Conservation (phyloP, 1,140 invertebrate genomes). For the Arion vulgaris region DNA sequence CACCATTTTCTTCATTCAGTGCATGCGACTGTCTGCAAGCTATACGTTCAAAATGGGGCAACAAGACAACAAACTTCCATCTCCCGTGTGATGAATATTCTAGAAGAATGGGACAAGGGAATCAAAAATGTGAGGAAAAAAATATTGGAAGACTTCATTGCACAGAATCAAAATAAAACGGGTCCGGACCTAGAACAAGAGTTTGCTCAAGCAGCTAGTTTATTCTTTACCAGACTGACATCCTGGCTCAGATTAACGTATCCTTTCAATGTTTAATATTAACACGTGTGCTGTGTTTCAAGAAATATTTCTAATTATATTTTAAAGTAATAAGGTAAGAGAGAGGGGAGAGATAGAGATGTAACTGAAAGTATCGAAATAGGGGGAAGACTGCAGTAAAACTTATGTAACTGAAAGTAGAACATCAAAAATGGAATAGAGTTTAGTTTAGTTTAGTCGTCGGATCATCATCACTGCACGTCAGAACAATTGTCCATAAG, state of each 20-base stretch:
- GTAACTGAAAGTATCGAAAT: too few relatives aligned
- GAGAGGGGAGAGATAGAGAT: too few relatives aligned
- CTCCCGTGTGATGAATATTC: slow-evolving; percentile 65
- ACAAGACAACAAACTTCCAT: slow-evolving; percentile 71
- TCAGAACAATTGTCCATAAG: too few relatives aligned
- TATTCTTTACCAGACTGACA: slow-evolving; percentile 71
- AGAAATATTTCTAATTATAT: not conserved
- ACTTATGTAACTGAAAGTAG: too few relatives aligned
- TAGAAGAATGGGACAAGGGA: slow-evolving; percentile 73
- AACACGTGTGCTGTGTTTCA: too few relatives aligned
- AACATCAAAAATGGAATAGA: too few relatives aligned
- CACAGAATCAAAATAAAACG: slow-evolving; percentile 71
- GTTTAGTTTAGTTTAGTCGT: too few relatives aligned
- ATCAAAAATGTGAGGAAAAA: slow-evolving; percentile 63
- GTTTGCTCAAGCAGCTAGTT: slow-evolving; percentile 72
- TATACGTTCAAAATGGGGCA: slow-evolving; percentile 57
- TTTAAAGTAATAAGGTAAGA: too few relatives aligned
- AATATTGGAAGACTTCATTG: slow-evolving; percentile 70
- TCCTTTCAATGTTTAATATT: too few relatives aligned
- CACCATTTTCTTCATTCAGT: not conserved
- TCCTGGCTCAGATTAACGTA: slow-evolving; percentile 72
- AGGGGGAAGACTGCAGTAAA: too few relatives aligned
- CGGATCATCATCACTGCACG: too few relatives aligned
- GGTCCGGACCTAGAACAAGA: slow-evolving; percentile 72
- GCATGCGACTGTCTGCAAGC: not conserved